Percentiles rank a stretch among this genome's conserved stretches.
Conservation (phyloP, 2,888 invertebrate genomes). For the Leptopilina drosophilae region DNA sequence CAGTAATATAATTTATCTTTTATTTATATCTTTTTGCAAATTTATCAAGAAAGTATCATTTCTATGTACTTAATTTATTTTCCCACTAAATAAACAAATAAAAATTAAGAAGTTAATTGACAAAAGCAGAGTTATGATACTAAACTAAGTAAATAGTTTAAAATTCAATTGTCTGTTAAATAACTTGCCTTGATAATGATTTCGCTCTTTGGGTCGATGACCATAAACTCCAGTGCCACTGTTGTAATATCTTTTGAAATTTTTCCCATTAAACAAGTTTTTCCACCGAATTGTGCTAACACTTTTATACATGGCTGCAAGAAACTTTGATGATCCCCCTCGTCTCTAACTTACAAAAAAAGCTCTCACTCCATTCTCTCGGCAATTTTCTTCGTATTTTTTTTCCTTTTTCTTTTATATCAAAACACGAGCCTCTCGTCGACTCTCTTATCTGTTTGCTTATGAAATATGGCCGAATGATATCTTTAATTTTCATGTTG, state of each 20-base stretch:
- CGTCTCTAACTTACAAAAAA: neutral
- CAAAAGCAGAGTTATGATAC: neutral
- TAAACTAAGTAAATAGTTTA: neutral
- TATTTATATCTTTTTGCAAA: too few relatives aligned
- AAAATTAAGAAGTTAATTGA: too few relatives aligned
- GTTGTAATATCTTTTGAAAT: constrained; percentile 79
- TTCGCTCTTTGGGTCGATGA: constrained; percentile 77
- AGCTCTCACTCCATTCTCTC: neutral
- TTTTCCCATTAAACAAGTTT: constrained; percentile 42
- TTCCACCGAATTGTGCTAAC: constrained; percentile 45
- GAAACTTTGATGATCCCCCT: neutral
- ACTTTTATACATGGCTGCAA: constrained; percentile 56
- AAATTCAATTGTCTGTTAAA: constrained; percentile 16
- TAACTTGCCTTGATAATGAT: constrained; percentile 67
- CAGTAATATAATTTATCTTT: too few relatives aligned
- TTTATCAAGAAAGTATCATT: too few relatives aligned
- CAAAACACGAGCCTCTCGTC: neutral
- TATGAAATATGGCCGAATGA: neutral
- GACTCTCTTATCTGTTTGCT: constrained; percentile 35
- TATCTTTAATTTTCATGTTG: constrained; percentile 10
- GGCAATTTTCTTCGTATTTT: too few relatives aligned
- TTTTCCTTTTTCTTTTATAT: neutral
- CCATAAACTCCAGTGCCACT: constrained; percentile 81
- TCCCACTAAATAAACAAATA: too few relatives aligned
- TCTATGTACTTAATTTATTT: too few relatives aligned